Base-by-base conservation (phyloP, 2,888 invertebrate genomes). In the Metopia argyrocephala region DNA sequence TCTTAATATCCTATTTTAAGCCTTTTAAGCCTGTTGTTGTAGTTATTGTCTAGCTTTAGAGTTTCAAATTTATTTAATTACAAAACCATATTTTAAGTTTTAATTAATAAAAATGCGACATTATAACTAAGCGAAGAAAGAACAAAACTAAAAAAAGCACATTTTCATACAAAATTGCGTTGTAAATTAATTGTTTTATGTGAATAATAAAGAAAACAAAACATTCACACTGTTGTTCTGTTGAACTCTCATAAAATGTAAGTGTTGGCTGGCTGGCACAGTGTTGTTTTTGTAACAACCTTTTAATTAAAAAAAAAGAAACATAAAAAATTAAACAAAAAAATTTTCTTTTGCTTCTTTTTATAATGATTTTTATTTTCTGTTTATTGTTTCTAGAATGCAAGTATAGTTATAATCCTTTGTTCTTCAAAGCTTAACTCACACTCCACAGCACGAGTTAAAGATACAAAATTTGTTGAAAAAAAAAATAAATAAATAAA, bases 101-200 rank as follows among this genome's bases (percentile, higher is more conserved):
- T 78, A 81, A 81, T 81, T 75, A 81, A 78, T 70, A 57, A 78
- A 78, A 81, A 66, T 70, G 66, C 78, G 81, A 48, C 69, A 78
- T 76, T 81, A 56, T 62, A 56, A 69, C 52, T 21, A 52, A 52
- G 56, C 1, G 9, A 9, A 28, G 12, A 20, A 23, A 25, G 61
- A 56, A 56, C 21, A 20, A 23, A 56, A 52, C 3, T 12, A 38
- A 38, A 28, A 28, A 56, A 69, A 69, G 50, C 61, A 21, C 64
- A 23, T 69, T 74, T 73, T 61, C 69, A 64, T 66, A 57, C 52
- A 66, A 70, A 75, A 81, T 65, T 81, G 78, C 81, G 81, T 81
- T 81, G 78, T 81, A 81, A 81, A 78, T 81, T 66, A 73, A 54
- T 71, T 68, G 52, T 68, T 73, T 52, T 61, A 65, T 71, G 64